Conservation (phyloP, 2,888 invertebrate species). For the Drosophila sordidula region DNA sequence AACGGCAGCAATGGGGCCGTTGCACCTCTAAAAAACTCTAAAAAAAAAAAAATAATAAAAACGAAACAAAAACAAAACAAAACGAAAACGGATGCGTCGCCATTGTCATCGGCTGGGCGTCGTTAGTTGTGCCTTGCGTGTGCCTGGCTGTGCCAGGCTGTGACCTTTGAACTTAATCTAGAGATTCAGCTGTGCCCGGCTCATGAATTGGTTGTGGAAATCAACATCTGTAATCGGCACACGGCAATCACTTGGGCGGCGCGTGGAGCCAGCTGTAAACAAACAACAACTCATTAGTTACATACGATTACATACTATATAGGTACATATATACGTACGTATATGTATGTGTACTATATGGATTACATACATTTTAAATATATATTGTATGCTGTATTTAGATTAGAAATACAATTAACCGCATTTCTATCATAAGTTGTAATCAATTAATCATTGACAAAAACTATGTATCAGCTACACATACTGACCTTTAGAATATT, state of each 20-base stretch:
- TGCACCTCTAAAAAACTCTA: constrained; percentile 46
- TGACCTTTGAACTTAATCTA: constrained; percentile 55
- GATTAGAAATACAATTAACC: constrained; percentile 61
- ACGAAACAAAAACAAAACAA: constrained; percentile 1
- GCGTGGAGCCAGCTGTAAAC: constrained; percentile 62
- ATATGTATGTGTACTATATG: constrained; percentile 1
- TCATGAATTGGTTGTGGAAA: constrained; percentile 38
- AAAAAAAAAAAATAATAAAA: not conserved
- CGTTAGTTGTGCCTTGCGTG: constrained; percentile 8
- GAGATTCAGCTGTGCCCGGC: constrained; percentile 36
- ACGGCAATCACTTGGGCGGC: constrained; percentile 68
- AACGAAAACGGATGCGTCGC: not conserved
- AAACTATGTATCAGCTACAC: constrained; percentile 21
- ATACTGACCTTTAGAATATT: constrained; percentile 47
- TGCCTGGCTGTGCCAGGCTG: constrained; percentile 13
- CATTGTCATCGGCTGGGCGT: constrained; percentile 4
- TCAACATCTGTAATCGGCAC: constrained; percentile 57
- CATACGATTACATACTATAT: not conserved
- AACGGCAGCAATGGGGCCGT: constrained; percentile 35
- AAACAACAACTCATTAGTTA: constrained; percentile 37
- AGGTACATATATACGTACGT: not conserved
- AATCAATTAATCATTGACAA: constrained; percentile 71
- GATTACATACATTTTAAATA: constrained; percentile 1
- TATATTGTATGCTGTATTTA: constrained; percentile 4
- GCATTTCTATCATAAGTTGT: constrained; percentile 46